A percentile compares a stretch with the other conserved stretches of the same genome.
Evolutionary conservation across 2,888 invertebrate genomes (phyloP).

Genomic region (Bimastos eiseni): DNA sequence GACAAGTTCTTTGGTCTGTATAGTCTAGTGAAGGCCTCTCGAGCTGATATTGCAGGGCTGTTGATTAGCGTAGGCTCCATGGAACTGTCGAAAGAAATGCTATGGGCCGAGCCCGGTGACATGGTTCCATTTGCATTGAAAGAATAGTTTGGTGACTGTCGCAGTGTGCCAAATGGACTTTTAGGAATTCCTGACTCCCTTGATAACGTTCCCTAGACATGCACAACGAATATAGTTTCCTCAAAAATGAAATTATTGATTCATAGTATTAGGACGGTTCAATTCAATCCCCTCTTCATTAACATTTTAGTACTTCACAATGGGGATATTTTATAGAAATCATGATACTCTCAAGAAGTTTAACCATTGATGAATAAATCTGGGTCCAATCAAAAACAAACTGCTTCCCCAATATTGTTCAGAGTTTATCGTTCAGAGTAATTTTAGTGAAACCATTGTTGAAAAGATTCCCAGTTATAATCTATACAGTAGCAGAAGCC

Average conservation of each 20-base stretch:
- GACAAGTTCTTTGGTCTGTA: slow-evolving; percentile 54
- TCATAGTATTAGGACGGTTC: background rate
- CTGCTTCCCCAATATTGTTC: too few species aligned
- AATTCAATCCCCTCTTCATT: background rate
- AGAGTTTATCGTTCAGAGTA: too few species aligned
- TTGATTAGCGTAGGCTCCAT: slow-evolving; percentile 73
- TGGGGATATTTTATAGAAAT: background rate
- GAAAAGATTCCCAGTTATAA: background rate
- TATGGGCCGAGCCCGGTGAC: slow-evolving; percentile 65
- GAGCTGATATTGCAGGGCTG: slow-evolving; percentile 79
- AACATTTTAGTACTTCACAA: background rate
- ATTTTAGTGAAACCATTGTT: background rate
- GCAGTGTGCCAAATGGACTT: slow-evolving; percentile 16
- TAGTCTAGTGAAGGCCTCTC: slow-evolving; percentile 71
- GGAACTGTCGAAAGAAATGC: slow-evolving; percentile 60
- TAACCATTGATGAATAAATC: background rate
- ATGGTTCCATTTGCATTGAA: slow-evolving; percentile 64
- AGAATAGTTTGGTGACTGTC: slow-evolving; percentile 31
- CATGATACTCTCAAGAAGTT: background rate
- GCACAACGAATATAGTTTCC: background rate
- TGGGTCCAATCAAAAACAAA: background rate
- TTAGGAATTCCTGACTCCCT: slow-evolving; percentile 23
- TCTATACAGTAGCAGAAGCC: background rate
- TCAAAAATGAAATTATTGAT: background rate
- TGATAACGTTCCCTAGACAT: background rate